Conservation (phyloP, 64 coral and sea anemone genomes). For the Pachyseris speciosa region DNA sequence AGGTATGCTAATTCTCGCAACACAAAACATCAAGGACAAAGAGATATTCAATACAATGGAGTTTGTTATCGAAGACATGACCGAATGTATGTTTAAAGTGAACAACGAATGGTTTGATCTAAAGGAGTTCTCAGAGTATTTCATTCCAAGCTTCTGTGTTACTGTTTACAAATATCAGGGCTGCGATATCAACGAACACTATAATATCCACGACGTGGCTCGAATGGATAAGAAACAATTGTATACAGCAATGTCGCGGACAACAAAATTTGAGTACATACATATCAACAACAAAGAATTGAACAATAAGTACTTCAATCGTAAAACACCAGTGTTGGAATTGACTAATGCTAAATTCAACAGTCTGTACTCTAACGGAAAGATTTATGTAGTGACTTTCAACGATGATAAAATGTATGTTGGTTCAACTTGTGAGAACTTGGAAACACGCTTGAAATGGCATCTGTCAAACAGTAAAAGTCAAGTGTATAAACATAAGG, state of each 20-base stretch:
- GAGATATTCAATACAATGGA: conserved; percentile 43
- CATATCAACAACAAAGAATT: conserved; percentile 10
- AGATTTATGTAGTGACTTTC: conserved; percentile 48
- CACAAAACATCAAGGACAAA: conserved; percentile 45
- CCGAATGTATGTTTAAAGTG: not conserved
- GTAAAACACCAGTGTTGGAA: not conserved
- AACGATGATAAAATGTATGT: not conserved
- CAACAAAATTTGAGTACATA: conserved; percentile 41
- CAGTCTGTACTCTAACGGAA: conserved; percentile 25
- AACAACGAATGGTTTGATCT: not conserved
- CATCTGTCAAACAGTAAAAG: conserved; percentile 32
- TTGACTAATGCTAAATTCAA: conserved; percentile 17
- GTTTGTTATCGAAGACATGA: not conserved
- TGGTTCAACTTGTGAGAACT: conserved; percentile 35
- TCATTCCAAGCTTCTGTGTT: conserved; percentile 16
- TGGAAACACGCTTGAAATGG: conserved; percentile 5
- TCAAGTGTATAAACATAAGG: conserved; percentile 10
- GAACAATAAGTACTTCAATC: conserved; percentile 21
- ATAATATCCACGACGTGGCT: conserved; percentile 38
- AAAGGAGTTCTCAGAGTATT: not conserved
- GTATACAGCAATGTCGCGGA: not conserved
- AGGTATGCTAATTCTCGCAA: not conserved
- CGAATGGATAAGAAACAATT: conserved; percentile 44
- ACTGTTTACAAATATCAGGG: conserved; percentile 65
- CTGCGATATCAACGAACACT: not conserved